Conservation (phyloP, 2,888 invertebrate species). For the Parthenolecanium corni region DNA sequence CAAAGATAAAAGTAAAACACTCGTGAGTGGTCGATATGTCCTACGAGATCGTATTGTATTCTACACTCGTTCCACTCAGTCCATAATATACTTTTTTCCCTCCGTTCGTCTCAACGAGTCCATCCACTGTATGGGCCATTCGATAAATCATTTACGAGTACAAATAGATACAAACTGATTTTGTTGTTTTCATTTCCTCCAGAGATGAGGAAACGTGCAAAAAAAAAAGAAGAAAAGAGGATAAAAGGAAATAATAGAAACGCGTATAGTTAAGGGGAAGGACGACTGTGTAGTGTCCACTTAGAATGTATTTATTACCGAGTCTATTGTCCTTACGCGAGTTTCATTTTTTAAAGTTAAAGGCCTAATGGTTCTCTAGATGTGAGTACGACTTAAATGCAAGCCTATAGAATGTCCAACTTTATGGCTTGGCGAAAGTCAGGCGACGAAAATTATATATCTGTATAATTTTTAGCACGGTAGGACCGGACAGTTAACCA, state of each 20-base stretch:
- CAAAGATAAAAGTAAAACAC: constrained; percentile 16
- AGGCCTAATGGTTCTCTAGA: no score
- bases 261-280: not conserved
- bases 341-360: no score
- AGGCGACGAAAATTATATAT: no score
- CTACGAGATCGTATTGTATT: no score
- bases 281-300: not conserved
- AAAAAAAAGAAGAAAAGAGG: not conserved
- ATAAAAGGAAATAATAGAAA: not conserved
- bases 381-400: no score
- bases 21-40: constrained; percentile 19
- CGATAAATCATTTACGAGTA: constrained; percentile 6
- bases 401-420: no score
- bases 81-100: constrained; percentile 7
- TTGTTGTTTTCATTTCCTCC: constrained; percentile 5
- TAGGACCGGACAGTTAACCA: no score
- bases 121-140: not conserved
- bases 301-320: no score
- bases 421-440: no score
- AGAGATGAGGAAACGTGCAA: not conserved
- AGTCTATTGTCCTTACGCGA: no score
- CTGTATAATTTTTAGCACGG: no score
- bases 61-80: no score
- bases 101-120: not conserved
- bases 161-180: constrained; percentile 17